Percentiles rank a stretch among this genome's conserved stretches.
phyloP scores from a whole-genome alignment of 2,113 vertebrate genomes.

The Hyperoodon ampullatus region DNA sequence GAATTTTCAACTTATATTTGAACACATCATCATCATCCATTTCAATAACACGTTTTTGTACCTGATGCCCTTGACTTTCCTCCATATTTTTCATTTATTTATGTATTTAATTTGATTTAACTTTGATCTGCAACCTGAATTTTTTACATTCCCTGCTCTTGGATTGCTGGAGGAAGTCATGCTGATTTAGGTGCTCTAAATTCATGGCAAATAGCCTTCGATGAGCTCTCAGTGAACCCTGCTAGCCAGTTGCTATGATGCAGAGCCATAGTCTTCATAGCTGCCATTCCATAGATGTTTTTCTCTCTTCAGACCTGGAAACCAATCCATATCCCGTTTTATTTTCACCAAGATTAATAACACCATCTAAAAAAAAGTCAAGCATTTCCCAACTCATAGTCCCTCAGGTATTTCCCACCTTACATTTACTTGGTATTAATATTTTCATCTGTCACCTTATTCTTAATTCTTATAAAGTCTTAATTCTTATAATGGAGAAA shows the following conservation, averaged over 20 bases:
- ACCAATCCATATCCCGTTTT: neutral
- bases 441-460: neutral
- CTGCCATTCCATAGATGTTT: neutral
- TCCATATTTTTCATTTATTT: neutral
- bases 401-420: neutral
- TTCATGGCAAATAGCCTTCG: neutral
- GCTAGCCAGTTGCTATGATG: neutral
- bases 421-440: neutral
- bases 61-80: neutral
- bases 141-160: neutral
- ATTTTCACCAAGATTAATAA: neutral
- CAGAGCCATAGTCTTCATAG: neutral
- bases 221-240: neutral
- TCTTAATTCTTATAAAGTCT: neutral
- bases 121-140: neutral
- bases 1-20: neutral
- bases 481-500: neutral
- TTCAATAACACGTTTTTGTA: neutral
- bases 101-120: neutral
- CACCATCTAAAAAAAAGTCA: neutral
- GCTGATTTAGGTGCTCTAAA: neutral
- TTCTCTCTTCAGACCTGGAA: neutral
- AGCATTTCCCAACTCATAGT: neutral
- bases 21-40: fast-evolving
- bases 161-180: neutral